Evolutionary conservation across 2,888 invertebrate genomes (phyloP), one percentile per base, ranked within the genome.

Genomic region (Dione vanillae): DNA sequence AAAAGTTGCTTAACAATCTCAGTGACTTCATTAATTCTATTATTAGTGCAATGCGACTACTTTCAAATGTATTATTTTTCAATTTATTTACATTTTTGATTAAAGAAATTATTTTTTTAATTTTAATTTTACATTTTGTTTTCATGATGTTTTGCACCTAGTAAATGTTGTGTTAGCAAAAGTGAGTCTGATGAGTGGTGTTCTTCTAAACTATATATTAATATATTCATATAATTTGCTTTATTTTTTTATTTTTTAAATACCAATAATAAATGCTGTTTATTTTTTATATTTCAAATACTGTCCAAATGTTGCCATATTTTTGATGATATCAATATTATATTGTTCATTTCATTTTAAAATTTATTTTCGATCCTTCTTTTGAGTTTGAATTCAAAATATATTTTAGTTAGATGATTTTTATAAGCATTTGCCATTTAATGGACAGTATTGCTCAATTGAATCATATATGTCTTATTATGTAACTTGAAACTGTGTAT

Each of bases 41-140:
- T 65, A 19, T 41, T 65, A 67, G 62, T 64, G 54, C 56, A 65
- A 66, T 64, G 47, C 51, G 56, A 66, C 66, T 70, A 41, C 69
- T 65, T 52, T 67, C 27, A 62, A 70, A 62, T 40, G 16, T 65
- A 59, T 37, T 56, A 16, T 56, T 65, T 67, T 67, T 56, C 41
- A 54, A 1, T 27, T 27, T 68, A 68, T 71, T 52, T 71, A 68
- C 49, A 45, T 59, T 68, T 58, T 56, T 56, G 11, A 67, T 67
- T 10, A 56, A 47, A 65, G 65, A 68, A 65, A 52, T 68, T 68
- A 65, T 67, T 71, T 68, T 71, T 68, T 68, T 69, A 52, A 61
- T 19, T 49, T 40, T 37, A 14, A 47, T 58, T 67, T 67, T 70
- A 67, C 66, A 70, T 49, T 14, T 41, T 54, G 19, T 52, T 67